These are phyloP conservation scores for Saguinus midas DNA, from an alignment of 2,113 vertebrate species.

Conservation along the genomic window DNA sequence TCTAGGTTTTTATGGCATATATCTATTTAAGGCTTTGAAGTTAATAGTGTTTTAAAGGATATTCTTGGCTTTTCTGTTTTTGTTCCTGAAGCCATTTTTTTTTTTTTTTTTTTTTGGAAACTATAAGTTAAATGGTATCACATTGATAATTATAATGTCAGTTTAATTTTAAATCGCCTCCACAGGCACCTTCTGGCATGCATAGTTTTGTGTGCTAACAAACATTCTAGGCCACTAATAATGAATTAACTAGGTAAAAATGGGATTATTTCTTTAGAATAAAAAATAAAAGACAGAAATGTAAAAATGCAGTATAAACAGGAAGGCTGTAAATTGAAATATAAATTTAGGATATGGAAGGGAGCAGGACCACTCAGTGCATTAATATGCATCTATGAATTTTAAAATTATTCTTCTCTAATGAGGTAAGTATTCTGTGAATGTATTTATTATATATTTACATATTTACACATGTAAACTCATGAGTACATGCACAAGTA, in stretches of 20 bases:
- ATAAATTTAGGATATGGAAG: not conserved
- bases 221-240: not conserved
- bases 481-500: too few relatives aligned
- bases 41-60: not conserved
- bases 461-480: not conserved
- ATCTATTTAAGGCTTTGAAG: conserved; percentile 51
- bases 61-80: not conserved
- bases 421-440: not conserved
- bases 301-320: not conserved
- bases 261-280: too few relatives aligned
- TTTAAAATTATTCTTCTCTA: not conserved
- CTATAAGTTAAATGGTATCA: not conserved
- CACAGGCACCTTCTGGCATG: not conserved
- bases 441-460: not conserved
- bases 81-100: conserved; percentile 1
- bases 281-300: not conserved
- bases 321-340: not conserved
- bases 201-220: too few relatives aligned
- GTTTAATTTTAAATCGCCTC: not conserved
- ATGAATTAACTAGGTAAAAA: too few relatives aligned
- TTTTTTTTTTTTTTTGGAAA: conserved; percentile 30
- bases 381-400: not conserved
- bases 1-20: conserved; percentile 34
- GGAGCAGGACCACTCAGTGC: not conserved
- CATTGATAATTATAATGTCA: not conserved